Evolutionary conservation across 2,888 invertebrate genomes (phyloP), one percentile per base, ranked within the genome.

Genomic region (Nowickia ferox): DNA sequence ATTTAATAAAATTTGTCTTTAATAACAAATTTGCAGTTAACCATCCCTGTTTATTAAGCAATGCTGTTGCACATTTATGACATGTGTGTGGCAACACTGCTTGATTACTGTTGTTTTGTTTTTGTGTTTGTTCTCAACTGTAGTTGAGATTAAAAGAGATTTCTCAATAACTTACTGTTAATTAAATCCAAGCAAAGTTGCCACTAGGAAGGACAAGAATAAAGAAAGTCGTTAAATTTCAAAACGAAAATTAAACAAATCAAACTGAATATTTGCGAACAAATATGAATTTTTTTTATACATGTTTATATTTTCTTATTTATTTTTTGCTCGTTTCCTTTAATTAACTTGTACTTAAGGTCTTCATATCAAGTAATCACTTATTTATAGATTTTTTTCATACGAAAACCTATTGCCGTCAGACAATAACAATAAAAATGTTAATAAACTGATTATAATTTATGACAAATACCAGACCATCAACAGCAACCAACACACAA

Each of bases 381-480:
- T 63, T 17, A 42, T 63, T 63, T 22, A 40, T 40, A 63, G 44
- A 65, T 46, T 3, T 15, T 46, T 13, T 9, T 30, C 4, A 30
- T 19, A 5, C 9, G 17, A 38, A 46, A 44, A 30, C 13, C 5
- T 22, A 9, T 55, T 19, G 42, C 42, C n/a, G 13, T 10, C 51
- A 55, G 10, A 44, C 42, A 71, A 57, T 10, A 6, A n/a, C 44
- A 59, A 72, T 59, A 72, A 72, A 72, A 72, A 48, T 72, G 72
- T 59, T 72, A 72, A 72, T 61, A 46, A 84, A 77, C 77, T 84
- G 72, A 84, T 84, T 78, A 84, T 61, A 78, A 74, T 78, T 84
- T 84, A 84, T 74, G 53, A 19, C 83, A 84, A 83, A 63, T 44
- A 38, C 40, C 40, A 74, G 19, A 46, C 11, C 38, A 68, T 74